Conservation (phyloP, 2,888 invertebrate species). For the Cheilosia scutellata region DNA sequence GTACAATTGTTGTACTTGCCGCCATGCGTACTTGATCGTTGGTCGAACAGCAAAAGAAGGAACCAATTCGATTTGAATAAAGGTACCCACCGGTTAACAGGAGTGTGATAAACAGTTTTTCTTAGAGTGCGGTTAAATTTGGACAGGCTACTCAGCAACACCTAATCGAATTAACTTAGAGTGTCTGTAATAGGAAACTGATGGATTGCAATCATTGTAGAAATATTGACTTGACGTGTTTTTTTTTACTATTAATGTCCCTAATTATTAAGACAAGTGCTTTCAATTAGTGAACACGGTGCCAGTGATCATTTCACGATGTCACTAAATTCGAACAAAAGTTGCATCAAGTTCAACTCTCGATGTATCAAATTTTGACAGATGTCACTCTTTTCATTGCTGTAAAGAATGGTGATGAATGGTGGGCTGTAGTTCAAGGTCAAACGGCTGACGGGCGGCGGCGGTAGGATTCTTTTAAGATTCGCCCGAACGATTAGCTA, state of each 20-base stretch:
- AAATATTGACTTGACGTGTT: constrained; percentile 17
- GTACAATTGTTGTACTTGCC: no score
- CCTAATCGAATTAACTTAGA: constrained; percentile 33
- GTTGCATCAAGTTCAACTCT: no score
- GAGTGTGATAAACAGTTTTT: background rate
- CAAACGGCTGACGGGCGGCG: constrained; percentile 20
- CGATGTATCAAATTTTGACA: constrained; percentile 2
- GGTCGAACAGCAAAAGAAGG: background rate
- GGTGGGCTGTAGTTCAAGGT: constrained; percentile 4
- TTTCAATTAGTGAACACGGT: constrained; percentile 10
- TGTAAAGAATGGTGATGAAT: constrained; percentile 19
- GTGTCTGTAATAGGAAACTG: constrained; percentile 23
- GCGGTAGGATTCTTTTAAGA: constrained; percentile 44
- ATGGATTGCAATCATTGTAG: background rate
- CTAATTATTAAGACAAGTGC: constrained; percentile 16
- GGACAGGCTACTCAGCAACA: background rate
- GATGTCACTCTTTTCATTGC: constrained; percentile 2
- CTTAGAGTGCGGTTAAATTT: no score
- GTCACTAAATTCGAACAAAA: no score
- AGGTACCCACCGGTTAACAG: background rate
- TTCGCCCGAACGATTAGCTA: constrained; percentile 15
- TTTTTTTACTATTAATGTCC: constrained; percentile 5
- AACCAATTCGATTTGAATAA: constrained; percentile 3
- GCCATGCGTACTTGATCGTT: constrained; percentile 32
- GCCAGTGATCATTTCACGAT: background rate